Evolutionary conservation across 1,140 invertebrate genomes (phyloP).

Genomic region (Gerris buenoi): DNA sequence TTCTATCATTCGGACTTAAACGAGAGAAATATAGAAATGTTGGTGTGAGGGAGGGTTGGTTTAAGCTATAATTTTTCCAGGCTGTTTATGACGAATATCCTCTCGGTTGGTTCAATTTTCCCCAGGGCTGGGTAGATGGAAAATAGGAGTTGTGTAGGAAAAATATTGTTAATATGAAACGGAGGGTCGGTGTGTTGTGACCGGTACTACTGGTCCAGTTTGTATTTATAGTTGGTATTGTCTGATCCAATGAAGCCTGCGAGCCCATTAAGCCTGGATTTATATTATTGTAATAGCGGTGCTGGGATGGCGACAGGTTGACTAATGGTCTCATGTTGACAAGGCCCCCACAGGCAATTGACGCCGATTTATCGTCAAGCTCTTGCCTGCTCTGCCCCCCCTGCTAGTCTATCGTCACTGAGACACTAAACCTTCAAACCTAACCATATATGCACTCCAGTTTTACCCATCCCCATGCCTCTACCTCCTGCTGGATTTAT

Average conservation of each 20-base stretch:
- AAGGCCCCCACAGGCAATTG: neutral
- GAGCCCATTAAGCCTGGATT: neutral
- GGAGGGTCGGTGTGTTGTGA: neutral
- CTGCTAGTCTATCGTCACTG: neutral
- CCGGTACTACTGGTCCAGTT: too few species aligned
- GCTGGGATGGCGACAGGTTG: neutral
- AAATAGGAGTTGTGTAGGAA: neutral
- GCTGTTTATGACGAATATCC: neutral
- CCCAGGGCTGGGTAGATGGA: too few species aligned
- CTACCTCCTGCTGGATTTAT: neutral
- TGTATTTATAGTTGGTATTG: neutral
- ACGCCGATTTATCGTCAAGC: neutral
- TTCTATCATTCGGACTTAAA: too few species aligned
- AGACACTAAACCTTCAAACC: neutral
- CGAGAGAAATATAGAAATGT: too few species aligned
- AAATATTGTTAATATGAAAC: neutral
- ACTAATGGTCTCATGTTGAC: neutral
- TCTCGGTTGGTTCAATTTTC: neutral
- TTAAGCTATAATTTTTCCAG: neutral
- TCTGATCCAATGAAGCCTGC: neutral
- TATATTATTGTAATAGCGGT: neutral
- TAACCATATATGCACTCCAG: neutral
- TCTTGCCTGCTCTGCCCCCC: neutral
- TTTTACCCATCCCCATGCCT: neutral
- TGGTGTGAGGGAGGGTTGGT: neutral